Evolutionary conservation across 2,797 vertebrate genomes (phyloP).

Genomic region (Eleutherodactylus coqui): DNA sequence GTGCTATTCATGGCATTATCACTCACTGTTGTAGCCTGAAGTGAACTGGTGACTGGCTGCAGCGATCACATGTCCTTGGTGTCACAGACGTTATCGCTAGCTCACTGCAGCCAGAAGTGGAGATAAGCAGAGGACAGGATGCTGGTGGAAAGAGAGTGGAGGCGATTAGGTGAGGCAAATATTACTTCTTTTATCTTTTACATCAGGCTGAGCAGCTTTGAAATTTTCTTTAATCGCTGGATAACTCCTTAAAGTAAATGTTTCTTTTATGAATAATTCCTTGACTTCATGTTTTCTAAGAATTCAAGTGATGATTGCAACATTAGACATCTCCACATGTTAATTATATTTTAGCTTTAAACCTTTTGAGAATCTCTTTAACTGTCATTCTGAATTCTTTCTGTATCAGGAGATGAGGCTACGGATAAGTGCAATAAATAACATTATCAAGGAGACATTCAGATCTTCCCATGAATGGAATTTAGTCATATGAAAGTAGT

Average conservation of each 20-base stretch:
- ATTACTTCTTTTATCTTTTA: no score
- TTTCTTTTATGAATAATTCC: neutral
- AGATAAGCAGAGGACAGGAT: no score
- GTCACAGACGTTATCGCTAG: no score
- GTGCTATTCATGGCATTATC: no score
- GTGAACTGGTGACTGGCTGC: no score
- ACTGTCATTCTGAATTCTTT: slow-evolving; percentile 14
- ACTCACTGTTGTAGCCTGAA: no score
- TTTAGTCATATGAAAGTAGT: neutral
- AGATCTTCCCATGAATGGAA: neutral
- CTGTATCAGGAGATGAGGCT: neutral
- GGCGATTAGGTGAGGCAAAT: no score
- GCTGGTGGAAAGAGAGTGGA: no score
- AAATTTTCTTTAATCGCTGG: no score
- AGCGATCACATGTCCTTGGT: no score
- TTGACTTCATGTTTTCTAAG: slow-evolving; percentile 1
- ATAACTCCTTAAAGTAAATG: neutral
- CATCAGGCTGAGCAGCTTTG: no score
- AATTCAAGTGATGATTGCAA: neutral
- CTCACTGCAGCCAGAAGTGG: no score
- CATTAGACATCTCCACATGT: neutral
- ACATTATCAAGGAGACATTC: neutral
- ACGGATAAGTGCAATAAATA: neutral
- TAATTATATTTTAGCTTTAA: slow-evolving; percentile 3
- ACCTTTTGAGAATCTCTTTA: neutral